These are phyloP conservation scores for Spheniscus humboldti DNA, from an alignment of 2,797 vertebrate species.

Conservation along the genomic window DNA sequence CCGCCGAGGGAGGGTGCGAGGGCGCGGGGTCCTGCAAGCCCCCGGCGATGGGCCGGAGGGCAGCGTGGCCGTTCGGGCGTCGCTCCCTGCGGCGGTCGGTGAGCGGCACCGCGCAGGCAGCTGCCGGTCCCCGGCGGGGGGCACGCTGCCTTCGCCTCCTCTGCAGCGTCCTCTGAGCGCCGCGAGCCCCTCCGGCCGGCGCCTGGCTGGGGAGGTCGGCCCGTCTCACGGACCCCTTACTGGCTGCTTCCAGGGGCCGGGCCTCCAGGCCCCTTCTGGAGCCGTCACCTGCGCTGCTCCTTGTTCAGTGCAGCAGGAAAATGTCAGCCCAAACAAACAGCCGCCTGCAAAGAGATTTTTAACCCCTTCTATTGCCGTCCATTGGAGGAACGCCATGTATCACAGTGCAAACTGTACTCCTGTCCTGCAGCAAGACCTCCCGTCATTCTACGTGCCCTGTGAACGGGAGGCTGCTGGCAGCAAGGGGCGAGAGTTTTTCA, in stretches of 20 bases:
- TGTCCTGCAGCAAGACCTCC: neutral
- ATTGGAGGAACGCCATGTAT: neutral
- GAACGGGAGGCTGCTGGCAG: neutral
- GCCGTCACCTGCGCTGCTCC: neutral
- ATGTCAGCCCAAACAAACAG: neutral
- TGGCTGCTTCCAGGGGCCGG: too few species aligned
- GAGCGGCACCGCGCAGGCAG: neutral
- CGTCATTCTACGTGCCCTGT: fast-evolving
- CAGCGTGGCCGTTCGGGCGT: neutral
- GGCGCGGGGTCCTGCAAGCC: neutral
- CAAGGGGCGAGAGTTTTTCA: neutral
- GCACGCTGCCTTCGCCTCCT: fast-evolving
- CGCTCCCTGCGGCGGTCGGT: neutral
- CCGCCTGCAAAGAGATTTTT: neutral
- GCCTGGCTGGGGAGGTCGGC: neutral
- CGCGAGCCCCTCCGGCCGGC: fast-evolving
- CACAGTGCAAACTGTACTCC: too few species aligned
- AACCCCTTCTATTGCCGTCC: neutral
- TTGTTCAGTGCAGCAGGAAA: neutral
- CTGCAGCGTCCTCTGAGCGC: neutral
- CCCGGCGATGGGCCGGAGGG: neutral
- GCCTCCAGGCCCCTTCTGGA: neutral
- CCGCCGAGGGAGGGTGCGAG: too few species aligned
- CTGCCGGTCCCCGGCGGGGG: fast-evolving
- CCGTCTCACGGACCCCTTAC: too few species aligned